Base-by-base conservation (phyloP, 1,140 invertebrate genomes). In the Grapholita molesta region DNA sequence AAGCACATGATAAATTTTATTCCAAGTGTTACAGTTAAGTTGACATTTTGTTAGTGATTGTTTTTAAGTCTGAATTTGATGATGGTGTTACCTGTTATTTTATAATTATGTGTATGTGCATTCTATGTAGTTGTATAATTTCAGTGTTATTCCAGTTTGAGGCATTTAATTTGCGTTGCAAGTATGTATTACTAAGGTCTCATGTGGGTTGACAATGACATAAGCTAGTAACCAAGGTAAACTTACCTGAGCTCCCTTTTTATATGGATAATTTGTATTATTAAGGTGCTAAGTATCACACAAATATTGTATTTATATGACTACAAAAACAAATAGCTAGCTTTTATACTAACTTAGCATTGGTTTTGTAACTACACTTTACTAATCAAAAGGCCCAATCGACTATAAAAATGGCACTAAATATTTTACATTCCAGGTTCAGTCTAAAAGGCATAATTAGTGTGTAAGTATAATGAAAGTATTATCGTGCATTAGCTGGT, bases 401-500 rank as follows among this genome's bases (percentile, higher is more conserved):
- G 1, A n/a, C 15, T 18, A n/a, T 7, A 61, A 61, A 30, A 61
- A 61, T 25, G 55, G 55, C 30, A 61, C 55, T 61, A 35, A 32
- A 66, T 61, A 70, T 64, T n/a, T 73, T 68, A 85, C 86, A 89
- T 90, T 90, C 85, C 85, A 86, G 78, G 75, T 75, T 75, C 69
- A 76, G 73, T 79, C 73, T 74, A 70, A 73, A 69, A 75, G 77
- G 72, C 67, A 68, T 72, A 75, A 70, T 75, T 79, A 86, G 73
- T 83, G 71, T 70, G 73, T 87, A 84, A 84, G 84, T 76, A 75
- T 82, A 86, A 84, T 79, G 71, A 82, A 88, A 89, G 86, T 88
- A 91, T 89, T 89, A 89, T 84, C 84, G 79, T 86, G 80, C 80
- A 87, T 89, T 86, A 85, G 82, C 85, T 78, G 75, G 75, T 66